A percentile compares a stretch with the other conserved stretches of the same genome.
Conservation (phyloP, 64 coral and sea anemone genomes). For the Astreopora myriophthalma region DNA sequence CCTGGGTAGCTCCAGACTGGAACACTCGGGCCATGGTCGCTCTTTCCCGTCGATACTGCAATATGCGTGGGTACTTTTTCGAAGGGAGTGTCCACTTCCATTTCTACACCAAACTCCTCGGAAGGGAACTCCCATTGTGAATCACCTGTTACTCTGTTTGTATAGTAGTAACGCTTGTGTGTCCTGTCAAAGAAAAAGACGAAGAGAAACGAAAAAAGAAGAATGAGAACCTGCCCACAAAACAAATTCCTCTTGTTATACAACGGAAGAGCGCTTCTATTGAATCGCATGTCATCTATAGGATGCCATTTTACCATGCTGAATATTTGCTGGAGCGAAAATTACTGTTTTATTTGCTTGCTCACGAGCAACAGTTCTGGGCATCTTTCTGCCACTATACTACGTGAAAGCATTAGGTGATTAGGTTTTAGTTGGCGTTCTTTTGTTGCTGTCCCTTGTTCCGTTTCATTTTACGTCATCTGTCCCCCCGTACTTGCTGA, state of each 20-base stretch:
- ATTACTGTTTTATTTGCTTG: background rate
- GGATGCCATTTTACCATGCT: background rate
- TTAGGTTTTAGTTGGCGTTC: too few species aligned
- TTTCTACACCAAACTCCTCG: background rate
- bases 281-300: background rate
- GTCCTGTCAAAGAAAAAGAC: background rate
- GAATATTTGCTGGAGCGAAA: background rate
- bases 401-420: too few species aligned
- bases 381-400: too few species aligned
- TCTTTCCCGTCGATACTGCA: background rate
- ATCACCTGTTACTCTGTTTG: constrained; percentile 39
- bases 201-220: background rate
- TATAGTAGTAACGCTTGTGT: constrained; percentile 69
- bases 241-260: background rate
- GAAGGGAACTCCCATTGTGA: constrained; percentile 63
- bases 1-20: constrained; percentile 25
- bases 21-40: background rate
- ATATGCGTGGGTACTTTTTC: background rate
- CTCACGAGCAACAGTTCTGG: background rate
- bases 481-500: too few species aligned
- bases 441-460: too few species aligned
- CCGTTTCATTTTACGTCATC: too few species aligned
- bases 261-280: background rate
- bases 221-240: constrained; percentile 1
- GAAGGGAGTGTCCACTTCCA: background rate